These are phyloP conservation scores for Oryzias dopingdopingensis DNA, from an alignment of 2,797 vertebrate species.

Conservation along the genomic window DNA sequence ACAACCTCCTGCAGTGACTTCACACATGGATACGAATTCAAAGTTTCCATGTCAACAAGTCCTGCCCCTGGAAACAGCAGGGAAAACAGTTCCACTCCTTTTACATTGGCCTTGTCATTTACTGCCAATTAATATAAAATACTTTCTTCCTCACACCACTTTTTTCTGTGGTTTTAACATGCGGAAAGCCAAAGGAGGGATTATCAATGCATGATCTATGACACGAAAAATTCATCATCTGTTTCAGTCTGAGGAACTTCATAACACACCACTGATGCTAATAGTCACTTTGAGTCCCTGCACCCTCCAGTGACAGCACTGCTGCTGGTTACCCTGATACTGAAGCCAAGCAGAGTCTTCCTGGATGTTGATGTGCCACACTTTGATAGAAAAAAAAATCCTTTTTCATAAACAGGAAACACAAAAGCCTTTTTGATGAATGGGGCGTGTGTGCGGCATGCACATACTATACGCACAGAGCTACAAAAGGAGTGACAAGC, in stretches of 20 bases:
- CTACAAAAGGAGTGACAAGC: conserved; percentile 24
- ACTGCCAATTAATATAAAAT: conserved; percentile 1
- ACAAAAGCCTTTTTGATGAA: conserved; percentile 43
- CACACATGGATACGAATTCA: conserved; percentile 22
- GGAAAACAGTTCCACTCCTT: conserved; percentile 2
- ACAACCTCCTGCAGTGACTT: conserved; percentile 26
- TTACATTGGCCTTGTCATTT: conserved; percentile 25
- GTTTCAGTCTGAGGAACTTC: conserved; percentile 11
- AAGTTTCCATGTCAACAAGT: conserved; percentile 39
- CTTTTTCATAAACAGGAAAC: conserved; percentile 42
- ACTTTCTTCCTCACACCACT: conserved; percentile 13
- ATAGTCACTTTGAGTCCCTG: not conserved
- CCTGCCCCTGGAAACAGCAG: conserved; percentile 3
- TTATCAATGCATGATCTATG: conserved; percentile 29
- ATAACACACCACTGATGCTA: conserved; percentile 8
- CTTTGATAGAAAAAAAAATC: conserved; percentile 36
- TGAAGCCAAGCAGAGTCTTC: conserved; percentile 14
- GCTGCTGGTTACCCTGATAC: conserved; percentile 19
- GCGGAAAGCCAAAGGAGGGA: conserved; percentile 5
- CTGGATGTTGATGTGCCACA: conserved; percentile 41
- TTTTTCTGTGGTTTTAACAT: conserved; percentile 5
- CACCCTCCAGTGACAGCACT: conserved; percentile 14
- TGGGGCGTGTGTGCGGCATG: conserved; percentile 29
- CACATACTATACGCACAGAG: conserved; percentile 5
- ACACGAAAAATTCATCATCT: conserved; percentile 10